phyloP scores from a whole-genome alignment of 2,888 invertebrate species.

The Leptopilina myrica region DNA sequence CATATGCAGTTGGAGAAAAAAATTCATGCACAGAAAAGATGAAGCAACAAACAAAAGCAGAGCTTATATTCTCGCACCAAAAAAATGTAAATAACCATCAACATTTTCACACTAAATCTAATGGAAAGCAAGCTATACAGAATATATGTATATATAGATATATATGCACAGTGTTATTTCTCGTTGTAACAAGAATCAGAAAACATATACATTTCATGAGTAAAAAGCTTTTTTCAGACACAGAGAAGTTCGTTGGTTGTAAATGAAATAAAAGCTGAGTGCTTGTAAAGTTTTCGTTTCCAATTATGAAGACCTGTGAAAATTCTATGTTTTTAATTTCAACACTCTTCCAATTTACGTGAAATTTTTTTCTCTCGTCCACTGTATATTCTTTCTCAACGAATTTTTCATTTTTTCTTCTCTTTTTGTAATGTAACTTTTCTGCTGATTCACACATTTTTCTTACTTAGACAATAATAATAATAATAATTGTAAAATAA shows the following conservation, averaged over 20 bases:
- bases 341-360: constrained; percentile 12
- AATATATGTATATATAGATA: too few relatives aligned
- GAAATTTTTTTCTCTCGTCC: not conserved
- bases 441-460: too few relatives aligned
- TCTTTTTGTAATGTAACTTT: too few relatives aligned
- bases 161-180: not conserved
- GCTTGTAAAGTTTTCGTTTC: constrained; percentile 3
- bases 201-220: constrained; percentile 20
- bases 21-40: too few relatives aligned
- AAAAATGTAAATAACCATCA: not conserved
- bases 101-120: not conserved
- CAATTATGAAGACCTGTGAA: not conserved
- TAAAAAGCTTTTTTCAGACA: not conserved
- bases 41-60: not conserved
- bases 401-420: too few relatives aligned
- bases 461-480: not conserved
- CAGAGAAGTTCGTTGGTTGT: not conserved
- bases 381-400: not conserved
- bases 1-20: too few relatives aligned
- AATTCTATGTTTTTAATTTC: constrained; percentile 15
- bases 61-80: not conserved
- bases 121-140: not conserved
- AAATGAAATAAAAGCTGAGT: constrained; percentile 12
- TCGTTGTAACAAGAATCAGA: constrained; percentile 1
- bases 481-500: too few relatives aligned